These are phyloP conservation scores for Celastrina argiolus DNA, from an alignment of 2,888 invertebrate genomes.

Conservation along the genomic window DNA sequence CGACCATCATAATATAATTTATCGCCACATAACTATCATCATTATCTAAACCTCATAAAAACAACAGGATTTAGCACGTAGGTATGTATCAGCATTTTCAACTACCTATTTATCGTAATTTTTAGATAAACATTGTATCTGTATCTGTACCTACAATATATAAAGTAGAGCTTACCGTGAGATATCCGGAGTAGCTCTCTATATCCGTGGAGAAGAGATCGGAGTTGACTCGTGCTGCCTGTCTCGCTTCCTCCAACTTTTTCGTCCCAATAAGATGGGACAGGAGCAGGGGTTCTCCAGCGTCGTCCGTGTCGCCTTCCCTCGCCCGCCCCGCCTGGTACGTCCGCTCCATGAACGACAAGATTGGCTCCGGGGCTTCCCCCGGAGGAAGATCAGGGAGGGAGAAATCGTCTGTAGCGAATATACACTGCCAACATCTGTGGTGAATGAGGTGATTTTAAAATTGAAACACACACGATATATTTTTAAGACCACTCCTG, in stretches of 20 bases:
- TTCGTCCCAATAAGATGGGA: slow-evolving; percentile 75
- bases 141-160: neutral
- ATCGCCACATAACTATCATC: too few relatives aligned
- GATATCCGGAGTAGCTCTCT: slow-evolving; percentile 70
- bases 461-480: too few relatives aligned
- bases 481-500: too few relatives aligned
- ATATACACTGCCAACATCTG: slow-evolving; percentile 47
- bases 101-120: too few relatives aligned
- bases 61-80: too few relatives aligned
- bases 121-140: too few relatives aligned
- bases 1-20: too few relatives aligned
- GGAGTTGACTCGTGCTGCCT: slow-evolving; percentile 61
- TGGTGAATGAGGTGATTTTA: slow-evolving; percentile 6
- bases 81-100: too few relatives aligned
- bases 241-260: slow-evolving; percentile 68
- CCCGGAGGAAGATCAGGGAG: slow-evolving; percentile 64
- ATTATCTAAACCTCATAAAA: neutral
- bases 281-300: slow-evolving; percentile 75
- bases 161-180: slow-evolving; percentile 50
- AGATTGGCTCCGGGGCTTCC: slow-evolving; percentile 67
- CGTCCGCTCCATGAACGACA: slow-evolving; percentile 62
- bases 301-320: slow-evolving; percentile 46
- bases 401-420: slow-evolving; percentile 43
- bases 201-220: slow-evolving; percentile 62
- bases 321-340: slow-evolving; percentile 51